These are phyloP conservation scores for Callopanchax toddi DNA, from an alignment of 2,113 vertebrate species.

Conservation along the genomic window DNA sequence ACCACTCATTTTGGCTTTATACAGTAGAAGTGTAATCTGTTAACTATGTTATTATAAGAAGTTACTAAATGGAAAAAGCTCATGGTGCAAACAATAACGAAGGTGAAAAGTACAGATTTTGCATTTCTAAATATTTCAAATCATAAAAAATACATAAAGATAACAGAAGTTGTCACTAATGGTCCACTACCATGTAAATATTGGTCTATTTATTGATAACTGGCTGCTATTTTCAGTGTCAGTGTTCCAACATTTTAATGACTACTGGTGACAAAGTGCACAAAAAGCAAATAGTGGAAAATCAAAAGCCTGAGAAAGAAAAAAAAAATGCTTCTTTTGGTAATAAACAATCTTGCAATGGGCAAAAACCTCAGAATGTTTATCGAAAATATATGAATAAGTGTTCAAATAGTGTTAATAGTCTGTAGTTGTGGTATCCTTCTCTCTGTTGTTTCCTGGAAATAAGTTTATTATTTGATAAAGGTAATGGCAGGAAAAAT, in stretches of 20 bases:
- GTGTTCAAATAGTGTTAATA: neutral
- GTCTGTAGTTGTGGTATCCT: neutral
- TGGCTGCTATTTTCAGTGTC: slow-evolving; percentile 44
- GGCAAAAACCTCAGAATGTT: slow-evolving; percentile 16
- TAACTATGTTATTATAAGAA: slow-evolving; percentile 36
- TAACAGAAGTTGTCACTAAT: slow-evolving; percentile 46
- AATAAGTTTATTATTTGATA: slow-evolving; percentile 15
- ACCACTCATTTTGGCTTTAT: slow-evolving; percentile 33
- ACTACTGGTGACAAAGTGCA: slow-evolving; percentile 65
- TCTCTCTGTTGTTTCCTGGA: slow-evolving; percentile 8
- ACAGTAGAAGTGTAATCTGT: slow-evolving; percentile 30
- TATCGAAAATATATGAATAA: slow-evolving; percentile 19
- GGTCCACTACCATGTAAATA: slow-evolving; percentile 44
- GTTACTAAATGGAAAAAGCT: slow-evolving; percentile 46
- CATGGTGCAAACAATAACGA: slow-evolving; percentile 52
- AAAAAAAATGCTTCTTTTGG: slow-evolving; percentile 48
- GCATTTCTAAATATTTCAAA: slow-evolving; percentile 35
- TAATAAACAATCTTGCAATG: slow-evolving; percentile 54
- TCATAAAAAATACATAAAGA: slow-evolving; percentile 48
- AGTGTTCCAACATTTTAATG: slow-evolving; percentile 56
- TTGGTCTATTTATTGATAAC: slow-evolving; percentile 57
- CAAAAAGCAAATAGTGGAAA: slow-evolving; percentile 40
- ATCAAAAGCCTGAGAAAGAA: slow-evolving; percentile 53
- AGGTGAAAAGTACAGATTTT: slow-evolving; percentile 31
- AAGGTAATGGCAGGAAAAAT: neutral